Base-by-base conservation (phyloP, 1,140 invertebrate genomes). In the Solen grandis region DNA sequence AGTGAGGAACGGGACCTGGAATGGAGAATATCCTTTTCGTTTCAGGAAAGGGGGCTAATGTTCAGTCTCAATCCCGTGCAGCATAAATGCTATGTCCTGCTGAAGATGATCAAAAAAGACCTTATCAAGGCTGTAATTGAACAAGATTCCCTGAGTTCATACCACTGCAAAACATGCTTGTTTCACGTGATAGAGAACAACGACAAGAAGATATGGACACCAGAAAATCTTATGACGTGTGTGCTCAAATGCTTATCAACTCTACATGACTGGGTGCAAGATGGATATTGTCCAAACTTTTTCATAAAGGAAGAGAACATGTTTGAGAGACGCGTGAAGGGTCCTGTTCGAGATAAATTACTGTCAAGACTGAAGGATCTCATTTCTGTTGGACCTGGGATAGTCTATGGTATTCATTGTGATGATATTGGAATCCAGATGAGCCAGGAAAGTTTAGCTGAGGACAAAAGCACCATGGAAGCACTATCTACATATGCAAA, bases 41-140 rank as follows among this genome's bases (percentile, higher is more conserved):
- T 63, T 31, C 59, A 65, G 73, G 73, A 75, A 41, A 22, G 60
- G 22, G 29, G 52, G 19, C n/a, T 75, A 14, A 65, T 75, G 41
- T 29, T 63, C 27, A 46, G 35, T 14, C 35, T 75, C 5, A 75
- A 52, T 35, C 10, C 19, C 22, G 46, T 36, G 8, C 73, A 75
- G 22, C 41, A 63, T 52, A 75, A 54, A 52, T 75, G 73, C 22
- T 75, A 75, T n/a, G 31, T 75, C 4, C 31, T 50, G 10, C 36
- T 75, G 5, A 75, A 75, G 46, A 46, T 75, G 41, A 33, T 75
- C 2, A 75, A 75, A 46, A 41, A 62, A 29, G 33, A 27, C 36
- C 31, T 41, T n/a, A 35, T 74, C 35, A 66, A 50, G 22, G 38
- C 59, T 29, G 41, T 29, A 4, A 38, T 65, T 19, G 41, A 46